phyloP scores from a whole-genome alignment of 2,797 vertebrate genomes.

The Sebastes kiyomatsui region DNA sequence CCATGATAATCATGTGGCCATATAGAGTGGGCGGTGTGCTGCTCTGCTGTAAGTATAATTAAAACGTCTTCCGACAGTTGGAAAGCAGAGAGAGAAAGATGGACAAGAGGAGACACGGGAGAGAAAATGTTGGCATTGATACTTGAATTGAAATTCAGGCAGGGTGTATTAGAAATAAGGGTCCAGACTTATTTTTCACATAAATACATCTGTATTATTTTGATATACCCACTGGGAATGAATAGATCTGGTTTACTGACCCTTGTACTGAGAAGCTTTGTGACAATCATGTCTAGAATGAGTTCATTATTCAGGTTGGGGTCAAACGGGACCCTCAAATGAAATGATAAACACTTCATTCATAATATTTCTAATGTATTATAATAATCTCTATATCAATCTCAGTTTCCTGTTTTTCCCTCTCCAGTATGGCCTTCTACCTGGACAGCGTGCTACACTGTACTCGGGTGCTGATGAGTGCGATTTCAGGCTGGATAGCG shows the following conservation, averaged over 20 bases:
- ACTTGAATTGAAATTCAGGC: not conserved
- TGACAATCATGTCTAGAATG: not conserved
- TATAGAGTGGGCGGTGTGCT: not conserved
- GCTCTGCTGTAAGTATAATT: not conserved
- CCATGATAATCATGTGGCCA: not conserved
- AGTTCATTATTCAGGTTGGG: not conserved
- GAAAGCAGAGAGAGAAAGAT: not conserved
- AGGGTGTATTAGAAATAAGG: not conserved
- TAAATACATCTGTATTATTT: not conserved
- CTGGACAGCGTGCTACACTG: conserved; percentile 89
- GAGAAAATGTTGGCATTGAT: not conserved
- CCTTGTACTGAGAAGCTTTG: not conserved
- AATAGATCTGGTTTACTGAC: not conserved
- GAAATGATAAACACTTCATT: not conserved
- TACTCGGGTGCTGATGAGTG: conserved; percentile 87
- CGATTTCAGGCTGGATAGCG: conserved; percentile 90
- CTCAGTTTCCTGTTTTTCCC: not conserved
- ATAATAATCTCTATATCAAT: not conserved
- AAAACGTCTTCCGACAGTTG: not conserved
- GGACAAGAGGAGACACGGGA: not conserved
- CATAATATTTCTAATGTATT: not conserved
- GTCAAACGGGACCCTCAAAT: not conserved
- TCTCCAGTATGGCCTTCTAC: conserved; percentile 91
- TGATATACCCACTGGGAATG: not conserved
- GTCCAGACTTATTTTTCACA: not conserved